A percentile compares a stretch with the other conserved stretches of the same genome.
These are phyloP conservation scores for Psilopsiagon aymara DNA, from an alignment of 2,113 vertebrate genomes.

Conservation along the genomic window DNA sequence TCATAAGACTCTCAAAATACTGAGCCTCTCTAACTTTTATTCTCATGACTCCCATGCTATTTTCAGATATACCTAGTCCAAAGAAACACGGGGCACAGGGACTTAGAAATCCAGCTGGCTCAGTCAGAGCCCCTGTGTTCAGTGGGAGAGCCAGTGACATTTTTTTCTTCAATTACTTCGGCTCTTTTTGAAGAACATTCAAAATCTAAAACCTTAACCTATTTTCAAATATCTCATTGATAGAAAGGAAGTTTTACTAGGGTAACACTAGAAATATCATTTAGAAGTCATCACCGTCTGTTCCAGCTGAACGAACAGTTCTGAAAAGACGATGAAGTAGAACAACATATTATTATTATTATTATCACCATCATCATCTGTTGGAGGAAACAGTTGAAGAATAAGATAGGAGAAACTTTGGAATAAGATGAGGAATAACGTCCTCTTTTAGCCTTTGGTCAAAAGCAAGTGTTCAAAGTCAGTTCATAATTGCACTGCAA, in stretches of 20 bases:
- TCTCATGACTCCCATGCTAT: background rate
- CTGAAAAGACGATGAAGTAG: background rate
- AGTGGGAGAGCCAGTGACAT: background rate
- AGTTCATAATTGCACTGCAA: slow-evolving; percentile 60
- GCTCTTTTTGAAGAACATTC: background rate
- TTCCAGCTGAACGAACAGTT: background rate
- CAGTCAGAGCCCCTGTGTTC: background rate
- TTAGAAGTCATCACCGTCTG: background rate
- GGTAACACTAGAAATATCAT: background rate
- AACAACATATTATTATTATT: background rate
- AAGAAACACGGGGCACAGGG: background rate
- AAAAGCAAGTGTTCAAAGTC: slow-evolving; percentile 44
- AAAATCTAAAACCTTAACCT: background rate
- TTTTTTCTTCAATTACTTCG: background rate
- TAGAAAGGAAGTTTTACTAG: background rate
- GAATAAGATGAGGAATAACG: background rate
- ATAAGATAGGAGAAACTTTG: background rate
- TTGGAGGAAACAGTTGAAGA: background rate
- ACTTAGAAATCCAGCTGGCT: background rate
- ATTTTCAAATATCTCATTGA: background rate
- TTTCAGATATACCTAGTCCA: background rate
- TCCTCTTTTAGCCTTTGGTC: slow-evolving; percentile 1
- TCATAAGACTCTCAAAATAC: background rate
- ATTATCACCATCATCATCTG: background rate
- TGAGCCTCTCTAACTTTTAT: background rate